Evolutionary conservation across 1,140 invertebrate genomes (phyloP).

Genomic region (Drosophila baimaii): DNA sequence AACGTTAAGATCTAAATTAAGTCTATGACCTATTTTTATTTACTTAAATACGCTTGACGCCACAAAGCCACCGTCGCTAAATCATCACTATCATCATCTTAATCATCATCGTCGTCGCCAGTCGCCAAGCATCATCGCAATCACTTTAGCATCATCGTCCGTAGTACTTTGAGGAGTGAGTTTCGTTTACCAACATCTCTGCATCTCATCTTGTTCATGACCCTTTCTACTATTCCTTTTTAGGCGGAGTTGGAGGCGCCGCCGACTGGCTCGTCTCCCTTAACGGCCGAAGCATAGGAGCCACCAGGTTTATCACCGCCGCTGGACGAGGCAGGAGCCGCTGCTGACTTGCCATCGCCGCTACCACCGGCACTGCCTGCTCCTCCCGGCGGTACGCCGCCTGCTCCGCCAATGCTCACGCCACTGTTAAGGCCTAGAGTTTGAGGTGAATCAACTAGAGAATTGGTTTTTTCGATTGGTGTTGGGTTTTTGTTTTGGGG

Average conservation of each 20-base stretch:
- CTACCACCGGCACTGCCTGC: slow-evolving; percentile 32
- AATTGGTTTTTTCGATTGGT: slow-evolving; percentile 64
- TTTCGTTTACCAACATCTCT: slow-evolving; percentile 46
- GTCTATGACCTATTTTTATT: slow-evolving; percentile 80
- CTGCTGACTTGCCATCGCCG: slow-evolving; percentile 48
- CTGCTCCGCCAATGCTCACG: slow-evolving; percentile 75
- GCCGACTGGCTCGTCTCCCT: slow-evolving; percentile 72
- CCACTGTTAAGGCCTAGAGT: slow-evolving; percentile 76
- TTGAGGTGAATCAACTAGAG: slow-evolving; percentile 79
- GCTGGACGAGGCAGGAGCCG: slow-evolving; percentile 13
- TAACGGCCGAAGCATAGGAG: slow-evolving; percentile 77
- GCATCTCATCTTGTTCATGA: slow-evolving; percentile 28
- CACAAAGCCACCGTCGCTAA: slow-evolving; percentile 53
- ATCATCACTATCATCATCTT: slow-evolving; percentile 28
- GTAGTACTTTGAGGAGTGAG: slow-evolving; percentile 81
- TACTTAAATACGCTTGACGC: slow-evolving; percentile 75
- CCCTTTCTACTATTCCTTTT: slow-evolving; percentile 41
- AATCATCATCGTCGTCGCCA: slow-evolving; percentile 29
- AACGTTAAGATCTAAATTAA: slow-evolving; percentile 75
- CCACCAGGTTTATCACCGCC: slow-evolving; percentile 49
- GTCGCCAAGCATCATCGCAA: slow-evolving; percentile 68
- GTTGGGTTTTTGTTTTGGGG: slow-evolving; percentile 35
- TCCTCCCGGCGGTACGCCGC: slow-evolving; percentile 56
- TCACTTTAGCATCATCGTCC: slow-evolving; percentile 81
- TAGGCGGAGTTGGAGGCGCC: slow-evolving; percentile 62